These are phyloP conservation scores for Salvelinus sp. DNA, from an alignment of 2,113 vertebrate genomes.

Conservation along the genomic window DNA sequence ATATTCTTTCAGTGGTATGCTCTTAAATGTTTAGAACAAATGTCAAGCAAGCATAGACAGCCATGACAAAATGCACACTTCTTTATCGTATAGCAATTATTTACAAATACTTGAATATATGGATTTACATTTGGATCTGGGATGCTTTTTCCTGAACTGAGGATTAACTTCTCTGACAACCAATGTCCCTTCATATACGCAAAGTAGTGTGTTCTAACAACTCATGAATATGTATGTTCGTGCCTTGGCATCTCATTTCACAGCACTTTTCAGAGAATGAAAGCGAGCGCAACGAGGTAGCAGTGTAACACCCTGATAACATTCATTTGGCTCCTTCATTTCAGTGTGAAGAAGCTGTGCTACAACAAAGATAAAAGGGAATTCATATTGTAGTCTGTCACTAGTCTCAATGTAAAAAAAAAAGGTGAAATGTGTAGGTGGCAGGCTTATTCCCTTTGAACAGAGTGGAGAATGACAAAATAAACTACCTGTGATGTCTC, in stretches of 20 bases:
- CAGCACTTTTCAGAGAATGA: neutral
- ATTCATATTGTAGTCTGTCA: neutral
- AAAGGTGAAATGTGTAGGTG: constrained; percentile 2
- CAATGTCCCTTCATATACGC: no score
- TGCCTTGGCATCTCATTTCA: neutral
- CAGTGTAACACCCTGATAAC: neutral
- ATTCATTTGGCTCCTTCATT: constrained; percentile 9
- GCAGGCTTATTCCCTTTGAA: constrained; percentile 5
- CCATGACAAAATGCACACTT: no score
- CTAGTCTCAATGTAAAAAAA: neutral
- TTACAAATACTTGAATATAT: no score
- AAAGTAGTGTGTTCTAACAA: neutral
- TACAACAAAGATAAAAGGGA: neutral
- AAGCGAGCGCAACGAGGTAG: neutral
- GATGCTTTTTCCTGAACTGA: no score
- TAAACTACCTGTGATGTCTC: neutral
- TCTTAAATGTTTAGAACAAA: neutral
- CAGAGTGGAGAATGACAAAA: neutral
- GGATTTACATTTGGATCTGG: no score
- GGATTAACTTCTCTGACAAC: no score
- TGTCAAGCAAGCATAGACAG: no score
- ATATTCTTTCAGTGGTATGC: neutral
- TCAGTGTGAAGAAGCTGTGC: neutral
- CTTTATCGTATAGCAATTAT: no score
- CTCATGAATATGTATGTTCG: neutral